phyloP scores from a whole-genome alignment of 2,888 invertebrate genomes.

The Brenthis ino region DNA sequence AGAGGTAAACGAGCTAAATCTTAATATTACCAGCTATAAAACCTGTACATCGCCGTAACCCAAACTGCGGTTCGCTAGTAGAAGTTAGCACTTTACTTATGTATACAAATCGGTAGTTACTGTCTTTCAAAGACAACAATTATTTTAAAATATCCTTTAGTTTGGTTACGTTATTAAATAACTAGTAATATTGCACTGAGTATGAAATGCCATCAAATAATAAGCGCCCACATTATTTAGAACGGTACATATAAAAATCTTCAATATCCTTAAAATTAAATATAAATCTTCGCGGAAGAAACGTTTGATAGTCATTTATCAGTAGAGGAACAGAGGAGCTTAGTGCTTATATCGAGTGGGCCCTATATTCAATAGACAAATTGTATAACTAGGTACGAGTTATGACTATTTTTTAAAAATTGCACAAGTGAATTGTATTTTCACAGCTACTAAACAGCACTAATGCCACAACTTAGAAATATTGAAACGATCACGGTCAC shows the following conservation, averaged over 20 bases:
- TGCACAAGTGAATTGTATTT: conserved; percentile 81
- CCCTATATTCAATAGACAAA: conserved; percentile 78
- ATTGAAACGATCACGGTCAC: conserved; percentile 62
- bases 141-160: conserved; percentile 82
- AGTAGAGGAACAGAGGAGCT: conserved; percentile 66
- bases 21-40: conserved; percentile 82
- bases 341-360: conserved; percentile 73
- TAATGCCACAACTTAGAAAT: conserved; percentile 63
- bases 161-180: conserved; percentile 84
- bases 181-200: conserved; percentile 84
- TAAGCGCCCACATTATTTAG: conserved; percentile 78
- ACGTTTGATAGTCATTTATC: conserved; percentile 66
- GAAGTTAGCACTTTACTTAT: conserved; percentile 75
- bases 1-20: conserved; percentile 81
- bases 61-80: conserved; percentile 75
- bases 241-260: conserved; percentile 73
- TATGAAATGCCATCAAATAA: conserved; percentile 83
- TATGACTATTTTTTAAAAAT: conserved; percentile 80
- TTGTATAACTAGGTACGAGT: conserved; percentile 81
- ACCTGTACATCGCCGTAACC: conserved; percentile 81
- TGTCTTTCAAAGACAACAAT: conserved; percentile 77
- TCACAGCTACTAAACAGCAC: conserved; percentile 78
- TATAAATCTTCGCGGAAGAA: conserved; percentile 80
- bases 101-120: conserved; percentile 80
- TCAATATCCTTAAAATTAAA: conserved; percentile 75